Conservation (phyloP, 2,113 vertebrate genomes). For the Clarias batrachus region DNA sequence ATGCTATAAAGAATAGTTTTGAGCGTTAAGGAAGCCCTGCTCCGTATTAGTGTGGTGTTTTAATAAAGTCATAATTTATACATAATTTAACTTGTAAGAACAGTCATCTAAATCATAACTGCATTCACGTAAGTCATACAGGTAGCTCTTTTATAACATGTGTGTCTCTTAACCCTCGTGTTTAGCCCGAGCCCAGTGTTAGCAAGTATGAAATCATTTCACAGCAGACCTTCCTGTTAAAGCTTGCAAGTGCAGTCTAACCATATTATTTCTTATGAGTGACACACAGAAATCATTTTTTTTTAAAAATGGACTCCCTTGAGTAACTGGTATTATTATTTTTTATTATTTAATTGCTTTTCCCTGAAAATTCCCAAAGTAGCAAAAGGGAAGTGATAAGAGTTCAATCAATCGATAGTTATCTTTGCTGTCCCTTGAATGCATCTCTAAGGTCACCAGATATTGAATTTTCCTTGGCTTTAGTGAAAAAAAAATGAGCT, state of each 20-base stretch:
- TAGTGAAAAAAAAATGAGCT: constrained; percentile 40
- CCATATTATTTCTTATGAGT: constrained; percentile 22
- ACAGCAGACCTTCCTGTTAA: background rate
- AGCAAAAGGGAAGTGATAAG: constrained; percentile 60
- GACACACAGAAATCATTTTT: constrained; percentile 28
- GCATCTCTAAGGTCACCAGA: constrained; percentile 66
- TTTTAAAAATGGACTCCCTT: constrained; percentile 33
- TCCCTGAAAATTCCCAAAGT: constrained; percentile 59
- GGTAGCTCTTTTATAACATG: background rate
- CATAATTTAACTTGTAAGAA: background rate
- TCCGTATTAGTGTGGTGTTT: background rate
- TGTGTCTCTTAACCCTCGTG: background rate
- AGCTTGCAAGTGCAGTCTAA: background rate
- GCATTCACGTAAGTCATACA: background rate
- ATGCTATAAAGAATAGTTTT: background rate
- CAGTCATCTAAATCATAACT: background rate
- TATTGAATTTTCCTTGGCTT: constrained; percentile 64
- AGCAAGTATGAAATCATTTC: background rate
- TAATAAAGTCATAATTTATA: background rate
- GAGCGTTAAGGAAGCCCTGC: background rate
- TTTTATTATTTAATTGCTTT: constrained; percentile 68
- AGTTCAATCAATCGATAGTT: constrained; percentile 68
- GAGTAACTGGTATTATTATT: constrained; percentile 31
- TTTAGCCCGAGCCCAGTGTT: background rate
- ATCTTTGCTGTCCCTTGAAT: constrained; percentile 60